Conservation (phyloP, 2,113 vertebrate species). For the Tringa solitaria region DNA sequence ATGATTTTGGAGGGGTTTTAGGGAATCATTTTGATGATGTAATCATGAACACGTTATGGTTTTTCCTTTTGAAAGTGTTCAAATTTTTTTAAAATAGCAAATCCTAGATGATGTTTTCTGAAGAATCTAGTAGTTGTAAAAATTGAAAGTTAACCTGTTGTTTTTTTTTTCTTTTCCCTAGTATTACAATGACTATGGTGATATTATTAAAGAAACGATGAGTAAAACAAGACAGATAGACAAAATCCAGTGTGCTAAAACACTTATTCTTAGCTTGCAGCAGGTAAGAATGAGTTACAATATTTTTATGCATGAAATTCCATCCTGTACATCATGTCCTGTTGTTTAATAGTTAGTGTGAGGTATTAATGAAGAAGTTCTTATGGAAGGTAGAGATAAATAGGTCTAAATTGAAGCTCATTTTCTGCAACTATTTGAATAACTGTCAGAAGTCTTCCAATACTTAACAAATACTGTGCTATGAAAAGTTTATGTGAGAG, state of each 20-base stretch:
- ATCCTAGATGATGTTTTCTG: not conserved
- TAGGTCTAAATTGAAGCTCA: not conserved
- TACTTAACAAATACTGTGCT: not conserved
- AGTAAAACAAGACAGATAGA: slow-evolving; percentile 98
- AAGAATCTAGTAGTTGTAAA: not conserved
- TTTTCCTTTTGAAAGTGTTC: not conserved
- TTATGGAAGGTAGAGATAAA: not conserved
- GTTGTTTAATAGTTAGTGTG: not conserved
- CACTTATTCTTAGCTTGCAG: slow-evolving; percentile 97
- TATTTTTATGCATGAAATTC: not conserved
- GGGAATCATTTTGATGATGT: not conserved
- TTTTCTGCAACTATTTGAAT: not conserved
- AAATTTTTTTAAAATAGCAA: not conserved
- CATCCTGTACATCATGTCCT: not conserved
- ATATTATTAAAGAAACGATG: slow-evolving; percentile 99
- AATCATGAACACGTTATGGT: not conserved
- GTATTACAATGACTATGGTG: slow-evolving; percentile 99
- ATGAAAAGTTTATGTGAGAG: not conserved
- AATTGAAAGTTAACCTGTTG: not conserved
- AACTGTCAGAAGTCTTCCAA: not conserved
- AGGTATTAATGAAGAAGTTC: not conserved
- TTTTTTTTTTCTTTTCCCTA: slow-evolving; percentile 53
- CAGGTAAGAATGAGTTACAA: slow-evolving; percentile 80
- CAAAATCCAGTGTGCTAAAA: slow-evolving; percentile 99
- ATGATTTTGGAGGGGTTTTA: not conserved